Evolutionary conservation across 2,797 vertebrate genomes (phyloP), one percentile per base, ranked within the genome.

Genomic region (Urophycis tenuis): DNA sequence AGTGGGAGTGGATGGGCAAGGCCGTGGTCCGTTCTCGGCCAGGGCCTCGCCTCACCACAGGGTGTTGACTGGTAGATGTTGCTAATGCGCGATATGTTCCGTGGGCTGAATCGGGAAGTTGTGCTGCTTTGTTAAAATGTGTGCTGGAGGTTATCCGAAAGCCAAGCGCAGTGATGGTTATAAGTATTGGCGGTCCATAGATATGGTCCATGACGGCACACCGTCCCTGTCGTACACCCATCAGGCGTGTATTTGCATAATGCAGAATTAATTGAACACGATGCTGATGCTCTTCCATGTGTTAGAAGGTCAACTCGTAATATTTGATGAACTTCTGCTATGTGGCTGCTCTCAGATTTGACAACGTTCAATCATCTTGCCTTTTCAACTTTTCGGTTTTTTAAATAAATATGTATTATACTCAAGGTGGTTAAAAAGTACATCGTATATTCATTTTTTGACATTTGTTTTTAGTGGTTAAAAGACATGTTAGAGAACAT

Each of bases 1-100:
- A 67, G 76, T 82, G 75, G 76, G 53, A 71, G 74, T 17, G 60
- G 79, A 64, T 78, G 87, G 83, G 81, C 85, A 77, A 91, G 90
- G 87, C 89, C 91, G 87, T 74, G 90, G 87, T 81, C 81, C 79
- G 78, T 30, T 80, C 67, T 74, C 74, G 49, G 77, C 74, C 80
- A 32, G 85, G 69, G 14, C 69, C 30, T 31, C 32, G 19, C 69
- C 30, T 22, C 29, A 29, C 60, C 30, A 5, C n/a, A 29, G 60
- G 60, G 60, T 11, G 60, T 67, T 60, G 53, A n/a, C 8, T 7
- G 22, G 22, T n/a, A 0, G 17, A 19, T 60, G 22, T 29, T 11
- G 60, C 3, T 17, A 10, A 5, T 29, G 0, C 25, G 0, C 10
- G 60, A 67, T 3, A 29, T 67, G 12, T 64, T 25, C 60, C 29